A percentile compares a stretch with the other conserved stretches of the same genome.
Evolutionary conservation across 2,797 vertebrate species (phyloP).

Genomic region (Natrix natrix): DNA sequence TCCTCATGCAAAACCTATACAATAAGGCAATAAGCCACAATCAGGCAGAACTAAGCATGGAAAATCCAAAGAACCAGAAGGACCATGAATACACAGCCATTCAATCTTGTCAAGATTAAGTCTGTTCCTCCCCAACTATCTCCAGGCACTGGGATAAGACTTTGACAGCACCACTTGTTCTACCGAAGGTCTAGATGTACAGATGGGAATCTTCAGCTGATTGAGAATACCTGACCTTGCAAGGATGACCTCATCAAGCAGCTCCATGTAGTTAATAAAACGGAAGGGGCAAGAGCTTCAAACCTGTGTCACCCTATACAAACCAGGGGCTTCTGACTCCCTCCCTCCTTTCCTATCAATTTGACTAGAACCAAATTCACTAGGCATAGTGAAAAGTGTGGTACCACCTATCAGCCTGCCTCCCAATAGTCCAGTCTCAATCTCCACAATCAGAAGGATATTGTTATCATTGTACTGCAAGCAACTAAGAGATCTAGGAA

Average conservation of each 20-base stretch:
- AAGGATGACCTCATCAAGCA: not conserved
- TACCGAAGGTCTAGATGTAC: not conserved
- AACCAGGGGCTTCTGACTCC: not conserved
- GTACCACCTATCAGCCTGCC: not conserved
- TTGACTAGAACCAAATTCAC: not conserved
- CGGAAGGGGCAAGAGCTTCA: not conserved
- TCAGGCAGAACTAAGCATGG: not conserved
- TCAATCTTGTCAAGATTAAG: not conserved
- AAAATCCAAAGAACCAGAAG: not conserved
- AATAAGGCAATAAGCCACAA: not conserved
- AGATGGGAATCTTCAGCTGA: not conserved
- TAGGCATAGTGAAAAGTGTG: not conserved
- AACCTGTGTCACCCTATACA: not conserved
- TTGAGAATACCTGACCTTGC: not conserved
- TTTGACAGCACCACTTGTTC: not conserved
- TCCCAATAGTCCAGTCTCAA: not conserved
- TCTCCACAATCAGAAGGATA: not conserved
- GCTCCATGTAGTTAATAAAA: not conserved
- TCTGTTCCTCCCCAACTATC: not conserved
- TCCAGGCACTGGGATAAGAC: not conserved
- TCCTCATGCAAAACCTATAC: not conserved
- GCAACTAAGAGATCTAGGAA: not conserved
- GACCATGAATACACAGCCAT: not conserved
- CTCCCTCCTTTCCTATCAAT: not conserved
- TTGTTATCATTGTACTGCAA: not conserved